Base-by-base conservation (phyloP, 2,797 vertebrate species). In the Graptemys geographica region DNA sequence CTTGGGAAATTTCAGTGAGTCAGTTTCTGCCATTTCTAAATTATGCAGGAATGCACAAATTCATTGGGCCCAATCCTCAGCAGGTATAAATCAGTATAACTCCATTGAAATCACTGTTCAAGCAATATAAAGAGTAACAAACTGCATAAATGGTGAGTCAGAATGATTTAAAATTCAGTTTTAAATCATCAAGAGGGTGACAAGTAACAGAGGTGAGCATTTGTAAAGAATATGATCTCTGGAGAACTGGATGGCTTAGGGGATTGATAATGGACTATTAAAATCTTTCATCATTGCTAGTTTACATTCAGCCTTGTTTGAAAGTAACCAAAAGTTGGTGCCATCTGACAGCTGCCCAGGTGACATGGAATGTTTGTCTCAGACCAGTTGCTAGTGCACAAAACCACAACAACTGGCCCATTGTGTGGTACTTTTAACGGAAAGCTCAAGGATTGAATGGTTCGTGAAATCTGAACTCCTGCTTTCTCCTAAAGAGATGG, bases 1-100 rank as follows among this genome's bases (percentile, higher is more conserved):
- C 44, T 16, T 72, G 47, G 83, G 62, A 89, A 84, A 33, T 0
- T 0, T 31, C 41, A 47, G 0, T 1, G 57, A 19, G 74, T 79
- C 87, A 86, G 9, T 72, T 11, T 80, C 37, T 84, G 69, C 5
- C 3, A n/a, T 10, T 16, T 5, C 31, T 62, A 62, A 62, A 62
- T 62, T 62, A 33, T 62, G 59, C 28, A 31, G 31, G 31, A 33
- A 62, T 33, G 59, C 15, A 62, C 31, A 62, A 83, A 86, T 2
- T n/a, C 0, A 0, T 59, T 83, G 79, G 93, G 86, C 37, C 80
- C 19, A 37, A 76, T 56, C 59, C 37, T 33, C 49, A n/a, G 5
- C 49, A 72, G 92, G 52, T 0, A 0, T 56, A 57, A 25, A 69
- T n/a, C 74, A 52, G 12, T 15, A 44, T 47, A 72, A 37, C 37